A percentile compares a stretch with the other conserved stretches of the same genome.
Evolutionary conservation across 2,888 invertebrate species (phyloP).

Genomic region (Pimpla rufipes): DNA sequence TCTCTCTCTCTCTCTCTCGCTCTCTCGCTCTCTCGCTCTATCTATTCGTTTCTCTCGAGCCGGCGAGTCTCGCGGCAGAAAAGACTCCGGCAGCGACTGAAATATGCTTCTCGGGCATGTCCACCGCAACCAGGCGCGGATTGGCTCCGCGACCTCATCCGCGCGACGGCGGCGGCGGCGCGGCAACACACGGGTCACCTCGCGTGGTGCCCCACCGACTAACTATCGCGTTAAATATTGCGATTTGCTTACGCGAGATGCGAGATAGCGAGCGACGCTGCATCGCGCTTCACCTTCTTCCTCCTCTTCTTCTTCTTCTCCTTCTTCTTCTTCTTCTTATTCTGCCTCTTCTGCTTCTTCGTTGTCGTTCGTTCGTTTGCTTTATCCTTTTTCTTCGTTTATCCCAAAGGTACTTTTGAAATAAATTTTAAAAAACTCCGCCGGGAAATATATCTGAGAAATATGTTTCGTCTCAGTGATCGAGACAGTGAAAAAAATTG

Average conservation of each 20-base stretch:
- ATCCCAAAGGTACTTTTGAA: slow-evolving; percentile 31
- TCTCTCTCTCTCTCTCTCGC: slow-evolving; percentile 56
- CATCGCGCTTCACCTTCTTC: slow-evolving; percentile 32
- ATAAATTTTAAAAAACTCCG: neutral
- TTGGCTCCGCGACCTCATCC: slow-evolving; percentile 72
- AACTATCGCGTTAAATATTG: slow-evolving; percentile 82
- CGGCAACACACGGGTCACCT: slow-evolving; percentile 21
- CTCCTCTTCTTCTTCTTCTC: slow-evolving; percentile 26
- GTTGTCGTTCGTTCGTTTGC: too few species aligned
- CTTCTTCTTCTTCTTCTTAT: slow-evolving; percentile 56
- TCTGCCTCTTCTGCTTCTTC: too few species aligned
- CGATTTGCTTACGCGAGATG: slow-evolving; percentile 80
- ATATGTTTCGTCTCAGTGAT: neutral
- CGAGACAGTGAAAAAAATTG: neutral
- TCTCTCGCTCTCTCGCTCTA: slow-evolving; percentile 59
- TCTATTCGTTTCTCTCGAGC: slow-evolving; percentile 63
- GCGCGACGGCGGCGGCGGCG: slow-evolving; percentile 68
- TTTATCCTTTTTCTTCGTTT: slow-evolving; percentile 52
- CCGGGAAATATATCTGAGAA: neutral
- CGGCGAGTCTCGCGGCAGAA: slow-evolving; percentile 40
- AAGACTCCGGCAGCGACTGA: slow-evolving; percentile 70
- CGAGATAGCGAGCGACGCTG: slow-evolving; percentile 75
- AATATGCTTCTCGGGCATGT: slow-evolving; percentile 77
- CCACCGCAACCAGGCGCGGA: slow-evolving; percentile 75
- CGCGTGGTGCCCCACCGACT: slow-evolving; percentile 63